Evolutionary conservation across 2,113 vertebrate species (phyloP).

Genomic region (Sylvicapra grimmia): DNA sequence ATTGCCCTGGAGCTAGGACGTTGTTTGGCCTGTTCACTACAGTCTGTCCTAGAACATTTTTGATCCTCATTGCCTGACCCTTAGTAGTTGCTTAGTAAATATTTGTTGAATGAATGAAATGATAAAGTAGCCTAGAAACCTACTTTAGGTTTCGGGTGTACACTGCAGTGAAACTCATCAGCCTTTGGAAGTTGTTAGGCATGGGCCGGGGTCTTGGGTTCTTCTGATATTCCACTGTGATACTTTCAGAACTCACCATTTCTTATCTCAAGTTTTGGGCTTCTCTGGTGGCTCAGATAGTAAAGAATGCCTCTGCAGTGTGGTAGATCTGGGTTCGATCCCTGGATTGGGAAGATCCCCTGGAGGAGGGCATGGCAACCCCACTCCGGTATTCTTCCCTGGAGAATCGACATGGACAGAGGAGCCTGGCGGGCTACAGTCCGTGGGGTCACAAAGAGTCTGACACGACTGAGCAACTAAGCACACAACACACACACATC

Average conservation of each 20-base stretch:
- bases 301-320: neutral
- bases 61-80: neutral
- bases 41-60: neutral
- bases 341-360: neutral
- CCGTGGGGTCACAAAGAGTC: neutral
- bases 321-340: neutral
- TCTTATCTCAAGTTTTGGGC: neutral
- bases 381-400: neutral
- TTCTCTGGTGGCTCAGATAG: neutral
- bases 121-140: neutral
- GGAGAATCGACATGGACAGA: neutral
- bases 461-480: neutral
- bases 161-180: neutral
- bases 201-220: neutral
- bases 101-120: neutral
- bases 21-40: neutral
- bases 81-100: neutral
- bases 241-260: neutral
- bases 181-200: neutral
- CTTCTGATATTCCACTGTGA: neutral
- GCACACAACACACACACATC: neutral
- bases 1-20: neutral
- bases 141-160: neutral
- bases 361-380: neutral
- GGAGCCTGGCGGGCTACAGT: neutral